Percentiles rank a stretch among this genome's conserved stretches.
Conservation (phyloP, 2,888 invertebrate species). For the Diplolepis rosae region DNA sequence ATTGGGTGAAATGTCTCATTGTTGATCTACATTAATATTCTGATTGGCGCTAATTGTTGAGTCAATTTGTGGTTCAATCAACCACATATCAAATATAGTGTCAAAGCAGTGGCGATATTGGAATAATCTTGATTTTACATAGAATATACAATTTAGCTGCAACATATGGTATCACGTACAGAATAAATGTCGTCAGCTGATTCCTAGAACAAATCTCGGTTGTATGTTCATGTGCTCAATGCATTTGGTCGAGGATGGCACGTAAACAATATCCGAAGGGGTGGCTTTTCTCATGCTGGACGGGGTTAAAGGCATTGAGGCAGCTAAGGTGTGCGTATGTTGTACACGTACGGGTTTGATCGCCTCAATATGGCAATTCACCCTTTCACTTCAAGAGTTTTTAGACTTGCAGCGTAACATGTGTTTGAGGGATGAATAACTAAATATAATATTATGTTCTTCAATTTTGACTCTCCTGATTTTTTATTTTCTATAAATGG, state of each 20-base stretch:
- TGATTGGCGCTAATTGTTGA: conserved; percentile 21
- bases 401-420: not conserved
- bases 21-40: not conserved
- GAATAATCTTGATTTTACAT: not conserved
- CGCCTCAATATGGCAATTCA: conserved; percentile 53
- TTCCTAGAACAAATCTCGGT: conserved; percentile 3
- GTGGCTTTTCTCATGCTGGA: conserved; percentile 20
- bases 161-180: conserved; percentile 9
- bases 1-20: conserved; percentile 5
- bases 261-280: conserved; percentile 43
- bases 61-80: conserved; percentile 11
- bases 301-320: conserved; percentile 32
- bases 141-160: not conserved
- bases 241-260: conserved; percentile 35
- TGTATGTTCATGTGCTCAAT: not conserved
- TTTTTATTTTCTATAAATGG: too few species aligned
- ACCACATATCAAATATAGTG: not conserved
- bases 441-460: too few species aligned
- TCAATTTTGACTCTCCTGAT: too few species aligned
- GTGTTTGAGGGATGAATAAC: too few species aligned
- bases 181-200: not conserved
- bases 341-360: conserved; percentile 57
- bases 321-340: conserved; percentile 48
- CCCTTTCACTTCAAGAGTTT: conserved; percentile 1
- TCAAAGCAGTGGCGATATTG: not conserved